phyloP scores from a whole-genome alignment of 2,113 vertebrate genomes.

The Pelvicachromis taeniatus region DNA sequence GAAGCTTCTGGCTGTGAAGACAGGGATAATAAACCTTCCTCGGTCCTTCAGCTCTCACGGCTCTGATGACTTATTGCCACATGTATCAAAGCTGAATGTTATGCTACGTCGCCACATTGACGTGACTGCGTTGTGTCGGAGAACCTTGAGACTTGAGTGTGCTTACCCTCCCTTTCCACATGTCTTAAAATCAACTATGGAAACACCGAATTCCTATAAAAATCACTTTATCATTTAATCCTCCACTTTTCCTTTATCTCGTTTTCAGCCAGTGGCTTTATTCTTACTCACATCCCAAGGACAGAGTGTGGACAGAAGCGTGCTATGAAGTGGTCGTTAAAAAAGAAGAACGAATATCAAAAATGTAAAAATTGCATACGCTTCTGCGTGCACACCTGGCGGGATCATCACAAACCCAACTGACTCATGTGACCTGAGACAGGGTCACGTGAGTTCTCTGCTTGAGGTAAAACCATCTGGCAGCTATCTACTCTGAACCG shows the following conservation, averaged over 20 bases:
- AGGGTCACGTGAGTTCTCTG: not conserved
- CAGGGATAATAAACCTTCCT: constrained; percentile 18
- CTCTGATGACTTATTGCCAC: constrained; percentile 34
- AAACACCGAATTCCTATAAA: not conserved
- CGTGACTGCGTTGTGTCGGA: not conserved
- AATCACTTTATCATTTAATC: fast-evolving
- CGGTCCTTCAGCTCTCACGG: constrained; percentile 31
- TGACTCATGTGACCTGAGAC: not conserved
- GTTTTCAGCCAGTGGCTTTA: not conserved
- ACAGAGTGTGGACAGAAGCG: not conserved
- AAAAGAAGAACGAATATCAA: not conserved
- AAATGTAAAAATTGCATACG: not conserved
- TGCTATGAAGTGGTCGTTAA: not conserved
- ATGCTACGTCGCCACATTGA: not conserved
- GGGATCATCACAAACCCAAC: not conserved
- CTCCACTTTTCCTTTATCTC: not conserved
- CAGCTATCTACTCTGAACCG: fast-evolving
- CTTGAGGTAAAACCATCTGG: not conserved
- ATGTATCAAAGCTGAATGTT: constrained; percentile 26
- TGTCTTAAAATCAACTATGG: not conserved
- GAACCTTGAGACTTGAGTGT: not conserved
- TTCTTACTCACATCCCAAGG: not conserved
- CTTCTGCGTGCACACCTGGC: not conserved
- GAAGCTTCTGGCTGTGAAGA: not conserved
- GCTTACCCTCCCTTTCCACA: not conserved